phyloP scores from a whole-genome alignment of 2,113 vertebrate species.

The Mionectes macconnelli region DNA sequence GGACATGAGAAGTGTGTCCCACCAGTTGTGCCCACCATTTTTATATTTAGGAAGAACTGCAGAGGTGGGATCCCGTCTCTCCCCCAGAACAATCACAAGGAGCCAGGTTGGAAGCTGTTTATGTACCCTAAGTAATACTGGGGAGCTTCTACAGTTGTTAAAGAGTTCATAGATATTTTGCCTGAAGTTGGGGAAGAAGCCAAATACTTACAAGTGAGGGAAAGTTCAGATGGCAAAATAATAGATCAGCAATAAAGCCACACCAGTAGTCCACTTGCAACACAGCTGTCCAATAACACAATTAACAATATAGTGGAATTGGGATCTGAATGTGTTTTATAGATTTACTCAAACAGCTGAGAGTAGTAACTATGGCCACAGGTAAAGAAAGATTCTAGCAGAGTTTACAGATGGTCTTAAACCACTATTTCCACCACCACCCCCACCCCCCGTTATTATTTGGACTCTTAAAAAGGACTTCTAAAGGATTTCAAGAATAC shows the following conservation, averaged over 20 bases:
- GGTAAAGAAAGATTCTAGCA: neutral
- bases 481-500: neutral
- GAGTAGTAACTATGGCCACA: neutral
- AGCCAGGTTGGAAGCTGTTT: neutral
- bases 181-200: neutral
- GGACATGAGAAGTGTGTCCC: neutral
- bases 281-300: neutral
- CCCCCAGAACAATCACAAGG: neutral
- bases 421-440: neutral
- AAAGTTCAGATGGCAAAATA: neutral
- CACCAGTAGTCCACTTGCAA: neutral
- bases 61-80: neutral
- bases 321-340: neutral
- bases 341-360: neutral
- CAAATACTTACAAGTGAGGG: neutral
- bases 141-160: neutral
- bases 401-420: neutral
- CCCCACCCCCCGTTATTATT: neutral
- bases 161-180: neutral
- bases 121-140: neutral
- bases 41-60: neutral
- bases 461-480: neutral
- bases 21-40: neutral
- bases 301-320: neutral
- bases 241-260: neutral